A percentile compares a stretch with the other conserved stretches of the same genome.
phyloP scores from a whole-genome alignment of 2,113 vertebrate species.

The Myrmecobius fasciatus region DNA sequence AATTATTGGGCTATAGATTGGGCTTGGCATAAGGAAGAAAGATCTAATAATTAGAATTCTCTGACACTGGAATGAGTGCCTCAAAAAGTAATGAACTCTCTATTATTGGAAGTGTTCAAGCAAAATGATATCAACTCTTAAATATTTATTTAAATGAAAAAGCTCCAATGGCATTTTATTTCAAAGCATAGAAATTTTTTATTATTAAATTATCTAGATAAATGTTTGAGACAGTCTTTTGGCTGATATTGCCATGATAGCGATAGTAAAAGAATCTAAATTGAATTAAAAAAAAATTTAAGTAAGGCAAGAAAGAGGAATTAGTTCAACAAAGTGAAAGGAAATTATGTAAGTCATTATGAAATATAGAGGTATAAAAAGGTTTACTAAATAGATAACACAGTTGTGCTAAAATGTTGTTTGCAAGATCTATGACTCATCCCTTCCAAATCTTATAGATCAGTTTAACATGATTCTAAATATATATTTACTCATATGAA shows the following conservation, averaged over 20 bases:
- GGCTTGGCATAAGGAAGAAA: not conserved
- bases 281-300: not conserved
- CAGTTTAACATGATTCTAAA: not conserved
- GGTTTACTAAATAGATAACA: not conserved
- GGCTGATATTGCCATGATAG: not conserved
- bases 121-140: slow-evolving; percentile 1
- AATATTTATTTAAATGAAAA: not conserved
- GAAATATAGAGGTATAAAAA: slow-evolving; percentile 1
- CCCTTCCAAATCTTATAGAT: not conserved
- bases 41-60: not conserved
- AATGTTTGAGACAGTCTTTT: not conserved
- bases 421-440: not conserved
- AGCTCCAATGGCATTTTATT: not conserved
- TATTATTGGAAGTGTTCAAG: not conserved
- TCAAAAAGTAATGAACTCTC: not conserved
- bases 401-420: not conserved
- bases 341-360: not conserved
- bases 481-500: not conserved
- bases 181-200: not conserved
- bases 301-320: not conserved
- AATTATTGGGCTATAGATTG: not conserved
- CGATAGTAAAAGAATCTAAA: not conserved
- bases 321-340: not conserved
- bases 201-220: not conserved
- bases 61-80: not conserved